Base-by-base conservation (phyloP, 64 coral and sea anemone species). In the Stichodactyla helianthus region DNA sequence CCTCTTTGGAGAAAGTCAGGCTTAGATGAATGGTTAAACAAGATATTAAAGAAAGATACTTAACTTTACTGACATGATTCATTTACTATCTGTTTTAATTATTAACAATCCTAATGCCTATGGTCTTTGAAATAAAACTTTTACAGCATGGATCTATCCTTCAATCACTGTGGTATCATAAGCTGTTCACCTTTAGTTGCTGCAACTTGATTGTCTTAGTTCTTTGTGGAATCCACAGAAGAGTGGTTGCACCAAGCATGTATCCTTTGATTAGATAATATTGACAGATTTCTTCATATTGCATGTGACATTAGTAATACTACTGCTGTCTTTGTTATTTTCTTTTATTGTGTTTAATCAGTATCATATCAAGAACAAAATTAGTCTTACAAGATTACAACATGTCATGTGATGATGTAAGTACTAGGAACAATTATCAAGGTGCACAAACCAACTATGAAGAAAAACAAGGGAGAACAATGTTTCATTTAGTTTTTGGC, bases 401-500 rank as follows among this genome's bases (percentile, higher is more conserved):
- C 59, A 99, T 99, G 97, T 99, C 97, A 19, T 99, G 97, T 93
- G 97, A 99, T 95, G 97, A 99, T 80, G 97, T 99, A 84, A 88
- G 90, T 56, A 58, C 4, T 44, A 44, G 35, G 4, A 44, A 44
- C 35, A 35, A 35, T 35, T 35, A 35, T 35, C 31, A 35, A 35
- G 31, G 31, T n/a, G n/a, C 31, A 35, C 31, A 44, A 44, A 44
- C 0, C 35, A 44, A 3, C 35, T 3, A 44, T 44, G 2, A 44
- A 44, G 35, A 44, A 44, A 3, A 44, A 44, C 35, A 44, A 44
- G 4, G 35, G 35, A 3, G 35, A 44, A 44, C 1, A 44, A 44
- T 44, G 35, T 44, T 44, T 44, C 35, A 44, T 44, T 44, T 44
- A 44, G 35, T 44, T 44, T 44, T 44, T 44, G 35, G 35, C 35